phyloP scores from a whole-genome alignment of 2,797 vertebrate genomes.

The Cottoperca gobio region DNA sequence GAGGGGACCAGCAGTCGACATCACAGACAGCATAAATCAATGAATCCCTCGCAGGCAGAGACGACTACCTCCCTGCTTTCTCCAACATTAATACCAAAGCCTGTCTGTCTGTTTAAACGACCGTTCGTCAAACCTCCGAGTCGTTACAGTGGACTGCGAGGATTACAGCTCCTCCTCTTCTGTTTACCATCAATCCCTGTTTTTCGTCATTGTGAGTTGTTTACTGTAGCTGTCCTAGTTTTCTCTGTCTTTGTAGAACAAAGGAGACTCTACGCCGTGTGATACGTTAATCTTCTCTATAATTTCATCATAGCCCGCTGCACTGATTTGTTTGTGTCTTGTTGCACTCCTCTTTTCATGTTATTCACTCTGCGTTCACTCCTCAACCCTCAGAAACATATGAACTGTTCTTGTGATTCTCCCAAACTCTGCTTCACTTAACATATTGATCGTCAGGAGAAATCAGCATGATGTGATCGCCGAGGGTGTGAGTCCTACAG shows the following conservation, averaged over 20 bases:
- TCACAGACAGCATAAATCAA: conserved; percentile 57
- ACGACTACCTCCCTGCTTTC: conserved; percentile 32
- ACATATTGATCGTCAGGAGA: conserved; percentile 7
- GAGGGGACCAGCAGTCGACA: conserved; percentile 34
- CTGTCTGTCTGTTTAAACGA: conserved; percentile 39
- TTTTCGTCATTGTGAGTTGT: conserved; percentile 36
- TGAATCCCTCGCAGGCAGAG: conserved; percentile 47
- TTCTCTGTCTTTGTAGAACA: conserved; percentile 37
- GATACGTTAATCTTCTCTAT: conserved; percentile 31
- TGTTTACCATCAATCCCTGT: conserved; percentile 48
- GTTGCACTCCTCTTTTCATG: conserved; percentile 14
- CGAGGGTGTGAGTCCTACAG: conserved; percentile 16
- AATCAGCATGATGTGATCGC: conserved; percentile 35
- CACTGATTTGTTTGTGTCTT: neutral
- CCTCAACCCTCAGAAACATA: neutral
- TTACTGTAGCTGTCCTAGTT: conserved; percentile 49
- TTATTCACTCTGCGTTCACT: neutral
- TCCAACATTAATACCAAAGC: conserved; percentile 44
- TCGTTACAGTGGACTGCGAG: conserved; percentile 48
- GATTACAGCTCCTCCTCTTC: conserved; percentile 38
- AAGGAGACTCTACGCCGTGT: neutral
- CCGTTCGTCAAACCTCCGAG: conserved; percentile 59
- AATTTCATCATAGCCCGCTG: conserved; percentile 27
- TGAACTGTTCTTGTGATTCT: neutral
- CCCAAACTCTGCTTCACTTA: conserved; percentile 15